phyloP scores from a whole-genome alignment of 2,888 invertebrate species.

The Calameuta pallipes region DNA sequence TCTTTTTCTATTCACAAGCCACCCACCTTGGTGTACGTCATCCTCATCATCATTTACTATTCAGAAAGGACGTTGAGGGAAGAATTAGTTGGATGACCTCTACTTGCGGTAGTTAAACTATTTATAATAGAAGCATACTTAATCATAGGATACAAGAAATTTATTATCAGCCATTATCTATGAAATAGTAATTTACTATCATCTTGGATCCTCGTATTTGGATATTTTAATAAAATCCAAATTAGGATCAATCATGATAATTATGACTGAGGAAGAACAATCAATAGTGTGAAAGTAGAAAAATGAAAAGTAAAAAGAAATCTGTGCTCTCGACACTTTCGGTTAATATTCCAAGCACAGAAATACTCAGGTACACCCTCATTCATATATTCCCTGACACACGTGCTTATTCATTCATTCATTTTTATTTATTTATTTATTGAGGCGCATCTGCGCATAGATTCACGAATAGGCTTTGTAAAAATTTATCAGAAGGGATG shows the following conservation, averaged over 20 bases:
- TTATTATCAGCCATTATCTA: not conserved
- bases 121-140: not conserved
- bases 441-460: not conserved
- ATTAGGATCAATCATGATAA: not conserved
- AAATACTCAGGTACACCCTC: not conserved
- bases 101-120: not conserved
- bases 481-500: not conserved
- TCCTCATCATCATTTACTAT: not conserved
- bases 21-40: not conserved
- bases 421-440: not conserved
- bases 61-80: not conserved
- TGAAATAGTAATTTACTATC: not conserved
- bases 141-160: not conserved
- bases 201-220: slow-evolving; percentile 20
- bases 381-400: not conserved
- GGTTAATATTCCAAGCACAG: not conserved
- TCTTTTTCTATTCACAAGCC: not conserved
- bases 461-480: not conserved
- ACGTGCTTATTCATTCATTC: not conserved
- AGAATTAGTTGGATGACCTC: not conserved
- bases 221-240: slow-evolving; percentile 21
- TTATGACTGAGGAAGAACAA: not conserved
- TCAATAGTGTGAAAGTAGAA: not conserved
- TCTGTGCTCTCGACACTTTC: not conserved
- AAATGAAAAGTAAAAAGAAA: slow-evolving; percentile 5